A percentile compares a stretch with the other conserved stretches of the same genome.
These are phyloP conservation scores for Drosophila rhopaloa DNA, from an alignment of 1,140 invertebrate species.

Conservation along the genomic window DNA sequence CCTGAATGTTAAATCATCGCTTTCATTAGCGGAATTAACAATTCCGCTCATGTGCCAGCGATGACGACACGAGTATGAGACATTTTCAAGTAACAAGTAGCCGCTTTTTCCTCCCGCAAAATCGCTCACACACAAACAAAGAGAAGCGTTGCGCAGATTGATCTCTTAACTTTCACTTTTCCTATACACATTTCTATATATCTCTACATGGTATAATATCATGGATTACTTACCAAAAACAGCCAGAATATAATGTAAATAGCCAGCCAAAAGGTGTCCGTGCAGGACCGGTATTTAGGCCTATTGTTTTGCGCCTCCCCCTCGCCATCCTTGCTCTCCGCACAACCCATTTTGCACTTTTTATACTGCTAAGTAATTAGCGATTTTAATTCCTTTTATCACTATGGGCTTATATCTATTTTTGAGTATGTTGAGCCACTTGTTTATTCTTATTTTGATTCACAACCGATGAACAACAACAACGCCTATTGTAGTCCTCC, in stretches of 20 bases:
- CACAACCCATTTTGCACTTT: conserved; percentile 74
- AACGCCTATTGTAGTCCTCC: conserved; percentile 35
- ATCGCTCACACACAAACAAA: conserved; percentile 31
- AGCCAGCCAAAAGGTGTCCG: conserved; percentile 93
- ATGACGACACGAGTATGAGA: conserved; percentile 50
- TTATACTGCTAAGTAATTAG: conserved; percentile 8
- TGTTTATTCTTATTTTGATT: conserved; percentile 53
- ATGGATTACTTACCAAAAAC: conserved; percentile 90
- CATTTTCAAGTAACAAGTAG: conserved; percentile 28
- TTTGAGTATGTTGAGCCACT: conserved; percentile 45
- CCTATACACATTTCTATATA: neutral
- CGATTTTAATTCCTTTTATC: conserved; percentile 12
- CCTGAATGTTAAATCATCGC: conserved; percentile 37
- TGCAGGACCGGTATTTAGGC: conserved; percentile 88
- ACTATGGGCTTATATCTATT: conserved; percentile 10
- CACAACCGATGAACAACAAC: conserved; percentile 56
- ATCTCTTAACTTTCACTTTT: conserved; percentile 67
- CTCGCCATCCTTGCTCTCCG: conserved; percentile 78
- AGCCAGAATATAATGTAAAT: conserved; percentile 94
- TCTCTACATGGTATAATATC: neutral
- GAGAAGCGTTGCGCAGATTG: conserved; percentile 39
- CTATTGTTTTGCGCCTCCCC: conserved; percentile 63
- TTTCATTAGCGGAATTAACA: conserved; percentile 62
- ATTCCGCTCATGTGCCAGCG: conserved; percentile 53
- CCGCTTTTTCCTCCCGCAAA: conserved; percentile 25